Evolutionary conservation across 2,113 vertebrate species (phyloP).

Genomic region (Sinosuthora webbiana): DNA sequence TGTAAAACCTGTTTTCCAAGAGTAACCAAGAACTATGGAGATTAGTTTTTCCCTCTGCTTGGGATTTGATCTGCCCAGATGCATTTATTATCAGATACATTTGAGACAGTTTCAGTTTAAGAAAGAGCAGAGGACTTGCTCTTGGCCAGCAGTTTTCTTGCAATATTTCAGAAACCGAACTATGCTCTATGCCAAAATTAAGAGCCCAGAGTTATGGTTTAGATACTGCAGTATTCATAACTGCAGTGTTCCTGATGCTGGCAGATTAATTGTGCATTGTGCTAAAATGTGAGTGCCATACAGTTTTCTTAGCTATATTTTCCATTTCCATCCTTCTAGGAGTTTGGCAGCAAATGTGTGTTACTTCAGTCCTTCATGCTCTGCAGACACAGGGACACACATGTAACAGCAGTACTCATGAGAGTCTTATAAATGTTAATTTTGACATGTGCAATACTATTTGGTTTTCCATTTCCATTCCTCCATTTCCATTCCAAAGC

Average conservation of each 20-base stretch:
- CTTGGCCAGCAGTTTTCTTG: background rate
- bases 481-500: too few relatives aligned
- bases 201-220: background rate
- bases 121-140: background rate
- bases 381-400: background rate
- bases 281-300: background rate
- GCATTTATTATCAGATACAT: background rate
- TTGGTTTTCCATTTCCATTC: background rate
- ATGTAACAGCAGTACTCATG: background rate
- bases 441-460: background rate
- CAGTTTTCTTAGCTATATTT: background rate
- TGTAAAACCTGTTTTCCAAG: background rate
- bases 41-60: background rate
- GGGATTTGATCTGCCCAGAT: background rate
- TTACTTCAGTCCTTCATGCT: background rate
- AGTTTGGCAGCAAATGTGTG: background rate
- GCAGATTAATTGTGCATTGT: background rate
- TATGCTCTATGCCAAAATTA: background rate
- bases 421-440: background rate
- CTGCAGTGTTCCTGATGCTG: background rate
- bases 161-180: background rate
- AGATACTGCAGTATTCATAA: background rate
- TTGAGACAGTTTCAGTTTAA: background rate
- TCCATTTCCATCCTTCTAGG: background rate
- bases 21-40: background rate